Evolutionary conservation across 2,113 vertebrate species (phyloP).

Genomic region (Dinomys branickii): DNA sequence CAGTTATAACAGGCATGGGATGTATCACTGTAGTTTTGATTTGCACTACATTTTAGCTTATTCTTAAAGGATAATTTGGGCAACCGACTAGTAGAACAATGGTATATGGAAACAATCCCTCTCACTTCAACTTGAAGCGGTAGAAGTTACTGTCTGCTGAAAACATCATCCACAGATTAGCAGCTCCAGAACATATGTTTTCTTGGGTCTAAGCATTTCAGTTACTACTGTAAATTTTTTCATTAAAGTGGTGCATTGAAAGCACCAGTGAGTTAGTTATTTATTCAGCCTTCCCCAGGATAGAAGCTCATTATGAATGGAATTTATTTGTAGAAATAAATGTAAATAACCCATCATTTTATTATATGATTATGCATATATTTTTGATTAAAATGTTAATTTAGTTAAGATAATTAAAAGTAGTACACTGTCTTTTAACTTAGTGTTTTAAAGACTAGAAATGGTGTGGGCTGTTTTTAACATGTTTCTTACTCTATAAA

Average conservation of each 20-base stretch:
- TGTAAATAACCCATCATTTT: not conserved
- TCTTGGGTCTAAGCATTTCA: not conserved
- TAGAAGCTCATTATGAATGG: not conserved
- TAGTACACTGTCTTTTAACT: not conserved
- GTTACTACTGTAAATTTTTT: not conserved
- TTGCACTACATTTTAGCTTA: not conserved
- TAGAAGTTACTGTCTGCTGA: not conserved
- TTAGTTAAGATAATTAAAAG: conserved; percentile 5
- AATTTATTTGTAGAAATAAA: not conserved
- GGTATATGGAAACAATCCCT: not conserved
- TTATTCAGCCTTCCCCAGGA: not conserved
- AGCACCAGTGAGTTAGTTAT: not conserved
- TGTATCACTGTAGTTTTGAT: not conserved
- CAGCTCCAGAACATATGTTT: not conserved
- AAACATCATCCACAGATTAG: not conserved
- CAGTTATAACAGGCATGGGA: not conserved
- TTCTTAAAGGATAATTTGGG: not conserved
- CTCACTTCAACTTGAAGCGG: not conserved
- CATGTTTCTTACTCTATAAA: not conserved
- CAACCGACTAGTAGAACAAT: not conserved
- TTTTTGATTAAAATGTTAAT: conserved; percentile 1
- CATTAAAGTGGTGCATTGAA: no score
- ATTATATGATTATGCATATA: not conserved
- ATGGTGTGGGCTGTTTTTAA: not conserved
- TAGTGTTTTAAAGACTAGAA: not conserved